Evolutionary conservation across 2,888 invertebrate genomes (phyloP).

Genomic region (Agonum fuliginosum): DNA sequence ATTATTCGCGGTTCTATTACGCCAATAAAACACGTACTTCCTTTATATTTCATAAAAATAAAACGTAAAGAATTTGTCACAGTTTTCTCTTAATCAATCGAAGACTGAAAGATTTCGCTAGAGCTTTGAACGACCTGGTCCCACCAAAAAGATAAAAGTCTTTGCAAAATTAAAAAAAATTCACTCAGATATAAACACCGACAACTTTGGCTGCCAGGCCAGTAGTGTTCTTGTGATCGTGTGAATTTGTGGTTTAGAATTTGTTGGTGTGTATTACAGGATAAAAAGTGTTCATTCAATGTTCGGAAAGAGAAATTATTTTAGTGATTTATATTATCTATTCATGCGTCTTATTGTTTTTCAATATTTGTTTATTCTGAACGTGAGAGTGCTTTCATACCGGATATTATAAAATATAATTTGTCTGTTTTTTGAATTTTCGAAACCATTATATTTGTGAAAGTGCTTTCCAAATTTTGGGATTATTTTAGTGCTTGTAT

Average conservation of each 20-base stretch:
- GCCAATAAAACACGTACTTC: constrained; percentile 40
- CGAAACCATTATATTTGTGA: too few species aligned
- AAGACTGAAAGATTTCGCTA: not conserved
- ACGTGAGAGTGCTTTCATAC: not conserved
- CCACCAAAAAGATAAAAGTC: constrained; percentile 36
- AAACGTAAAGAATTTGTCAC: constrained; percentile 41
- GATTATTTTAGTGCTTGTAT: too few species aligned
- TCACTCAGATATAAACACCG: constrained; percentile 10
- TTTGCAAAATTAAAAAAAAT: constrained; percentile 10
- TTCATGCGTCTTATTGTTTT: not conserved
- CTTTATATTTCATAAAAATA: constrained; percentile 48
- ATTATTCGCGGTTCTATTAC: constrained; percentile 44
- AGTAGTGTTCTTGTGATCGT: constrained; percentile 11
- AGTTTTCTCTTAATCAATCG: constrained; percentile 42
- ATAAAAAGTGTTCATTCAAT: not conserved
- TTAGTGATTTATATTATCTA: constrained; percentile 9
- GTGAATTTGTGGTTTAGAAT: constrained; percentile 9
- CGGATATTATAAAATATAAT: not conserved
- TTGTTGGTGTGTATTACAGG: constrained; percentile 18
- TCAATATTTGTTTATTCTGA: not conserved
- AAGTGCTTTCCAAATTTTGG: too few species aligned
- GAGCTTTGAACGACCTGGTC: constrained; percentile 37
- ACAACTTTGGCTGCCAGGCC: not conserved
- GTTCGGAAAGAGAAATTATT: constrained; percentile 3
- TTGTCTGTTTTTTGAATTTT: too few species aligned